phyloP scores from a whole-genome alignment of 64 coral and sea anemone species.

The Stichodactyla helianthus region DNA sequence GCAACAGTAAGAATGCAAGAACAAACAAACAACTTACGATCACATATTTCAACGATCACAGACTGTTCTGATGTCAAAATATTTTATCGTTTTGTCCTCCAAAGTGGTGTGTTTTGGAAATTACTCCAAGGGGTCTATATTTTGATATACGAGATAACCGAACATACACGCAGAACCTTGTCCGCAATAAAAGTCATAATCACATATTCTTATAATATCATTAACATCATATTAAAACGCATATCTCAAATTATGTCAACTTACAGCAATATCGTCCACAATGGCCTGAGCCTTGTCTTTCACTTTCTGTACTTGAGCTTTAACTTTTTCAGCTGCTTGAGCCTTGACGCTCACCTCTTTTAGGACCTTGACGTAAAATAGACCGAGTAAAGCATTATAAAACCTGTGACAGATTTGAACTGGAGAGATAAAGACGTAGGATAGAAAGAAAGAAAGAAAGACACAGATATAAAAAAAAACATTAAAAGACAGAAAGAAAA shows the following conservation, averaged over 20 bases:
- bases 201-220: neutral
- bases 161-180: too few relatives aligned
- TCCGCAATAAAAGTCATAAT: neutral
- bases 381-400: neutral
- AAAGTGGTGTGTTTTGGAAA: too few relatives aligned
- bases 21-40: neutral
- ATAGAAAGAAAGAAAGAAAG: neutral
- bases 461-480: neutral
- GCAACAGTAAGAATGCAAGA: neutral
- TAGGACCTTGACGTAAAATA: constrained; percentile 42
- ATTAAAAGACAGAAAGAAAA: neutral
- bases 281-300: constrained; percentile 98
- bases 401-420: neutral
- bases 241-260: neutral
- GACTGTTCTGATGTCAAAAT: too few relatives aligned
- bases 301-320: constrained; percentile 98
- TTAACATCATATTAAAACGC: too few relatives aligned
- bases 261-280: constrained; percentile 97
- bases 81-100: too few relatives aligned
- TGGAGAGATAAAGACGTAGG: neutral
- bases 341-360: constrained; percentile 91
- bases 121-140: too few relatives aligned
- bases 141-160: too few relatives aligned
- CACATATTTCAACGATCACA: too few relatives aligned
- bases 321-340: constrained; percentile 96